phyloP scores from a whole-genome alignment of 1,140 invertebrate genomes.

The Radopholus similis region DNA sequence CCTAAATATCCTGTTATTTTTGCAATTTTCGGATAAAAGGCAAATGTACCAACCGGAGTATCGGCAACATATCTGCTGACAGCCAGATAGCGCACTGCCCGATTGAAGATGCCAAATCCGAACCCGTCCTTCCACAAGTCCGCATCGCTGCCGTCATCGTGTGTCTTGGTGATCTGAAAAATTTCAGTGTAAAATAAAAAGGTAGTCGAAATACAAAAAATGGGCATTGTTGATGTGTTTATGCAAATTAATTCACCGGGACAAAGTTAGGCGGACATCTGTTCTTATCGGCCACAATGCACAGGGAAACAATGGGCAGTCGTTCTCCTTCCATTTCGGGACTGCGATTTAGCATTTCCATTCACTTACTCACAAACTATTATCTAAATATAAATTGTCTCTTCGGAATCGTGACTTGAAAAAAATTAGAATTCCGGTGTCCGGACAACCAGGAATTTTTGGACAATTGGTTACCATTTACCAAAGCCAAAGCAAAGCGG shows the following conservation, averaged over 20 bases:
- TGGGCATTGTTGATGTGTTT: too few relatives aligned
- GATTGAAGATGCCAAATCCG: constrained; percentile 44
- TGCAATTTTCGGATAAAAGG: constrained; percentile 8
- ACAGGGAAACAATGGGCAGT: constrained; percentile 43
- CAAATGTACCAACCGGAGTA: constrained; percentile 23
- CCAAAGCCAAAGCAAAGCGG: too few relatives aligned
- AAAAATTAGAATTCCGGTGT: too few relatives aligned
- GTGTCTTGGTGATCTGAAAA: constrained; percentile 38
- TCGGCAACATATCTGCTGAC: constrained; percentile 34
- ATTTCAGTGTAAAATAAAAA: constrained; percentile 2
- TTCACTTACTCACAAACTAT: not conserved
- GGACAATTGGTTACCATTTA: too few relatives aligned
- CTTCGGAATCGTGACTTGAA: too few relatives aligned
- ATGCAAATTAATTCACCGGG: constrained; percentile 27
- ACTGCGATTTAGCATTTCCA: constrained; percentile 24
- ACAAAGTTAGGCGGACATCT: constrained; percentile 35
- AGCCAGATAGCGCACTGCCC: constrained; percentile 33
- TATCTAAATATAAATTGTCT: too few relatives aligned
- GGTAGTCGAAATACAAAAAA: not conserved
- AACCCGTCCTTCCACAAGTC: constrained; percentile 50
- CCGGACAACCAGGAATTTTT: too few relatives aligned
- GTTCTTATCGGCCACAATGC: constrained; percentile 41
- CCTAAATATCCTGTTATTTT: not conserved
- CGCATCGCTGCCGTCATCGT: constrained; percentile 38
- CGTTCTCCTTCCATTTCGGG: constrained; percentile 38